Conservation (phyloP, 2,888 invertebrate species). For the Poecilus cupreus region DNA sequence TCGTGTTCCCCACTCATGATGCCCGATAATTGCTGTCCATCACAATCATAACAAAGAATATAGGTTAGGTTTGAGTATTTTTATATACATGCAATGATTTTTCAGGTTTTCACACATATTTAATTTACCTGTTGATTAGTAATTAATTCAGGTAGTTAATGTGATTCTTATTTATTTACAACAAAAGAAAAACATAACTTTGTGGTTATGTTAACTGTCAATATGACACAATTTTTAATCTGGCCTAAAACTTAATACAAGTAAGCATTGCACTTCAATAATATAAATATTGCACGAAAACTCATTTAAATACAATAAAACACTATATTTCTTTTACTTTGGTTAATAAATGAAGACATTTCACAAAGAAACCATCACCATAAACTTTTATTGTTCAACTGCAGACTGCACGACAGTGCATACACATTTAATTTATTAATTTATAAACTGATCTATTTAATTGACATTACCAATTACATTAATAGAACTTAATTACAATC, state of each 20-base stretch:
- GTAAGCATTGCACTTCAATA: neutral
- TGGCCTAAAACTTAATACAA: neutral
- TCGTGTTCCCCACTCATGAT: neutral
- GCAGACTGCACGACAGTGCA: neutral
- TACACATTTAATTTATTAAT: neutral
- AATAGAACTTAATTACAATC: neutral
- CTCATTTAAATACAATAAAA: neutral
- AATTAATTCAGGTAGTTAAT: no score
- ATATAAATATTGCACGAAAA: neutral
- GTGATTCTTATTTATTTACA: neutral
- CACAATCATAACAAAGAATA: constrained; percentile 15
- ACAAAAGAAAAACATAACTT: neutral
- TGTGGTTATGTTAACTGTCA: constrained; percentile 12
- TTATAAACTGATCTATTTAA: neutral
- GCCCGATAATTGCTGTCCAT: neutral
- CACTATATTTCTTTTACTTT: neutral
- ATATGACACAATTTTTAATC: neutral
- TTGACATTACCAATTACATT: constrained; percentile 3
- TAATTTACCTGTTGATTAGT: neutral
- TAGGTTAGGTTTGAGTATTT: constrained; percentile 16
- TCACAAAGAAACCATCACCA: constrained; percentile 7
- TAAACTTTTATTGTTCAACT: neutral
- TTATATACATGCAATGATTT: neutral
- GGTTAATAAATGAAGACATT: neutral
- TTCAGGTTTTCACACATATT: neutral